Evolutionary conservation across 2,888 invertebrate genomes (phyloP).

Genomic region (Gymnosoma rotundatum): DNA sequence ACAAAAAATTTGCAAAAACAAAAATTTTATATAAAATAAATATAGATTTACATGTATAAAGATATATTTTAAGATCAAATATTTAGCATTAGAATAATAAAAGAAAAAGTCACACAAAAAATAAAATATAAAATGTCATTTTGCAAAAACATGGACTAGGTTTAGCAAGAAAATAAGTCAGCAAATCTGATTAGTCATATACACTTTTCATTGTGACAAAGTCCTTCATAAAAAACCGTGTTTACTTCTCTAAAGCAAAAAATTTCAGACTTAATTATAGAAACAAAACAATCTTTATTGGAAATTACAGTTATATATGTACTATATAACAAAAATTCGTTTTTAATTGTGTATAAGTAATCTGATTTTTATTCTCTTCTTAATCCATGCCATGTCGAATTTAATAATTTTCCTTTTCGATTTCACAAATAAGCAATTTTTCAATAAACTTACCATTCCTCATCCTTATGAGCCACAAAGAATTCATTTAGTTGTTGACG

Average conservation of each 20-base stretch:
- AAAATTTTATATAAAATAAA: slow-evolving; percentile 39
- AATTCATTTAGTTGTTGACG: slow-evolving; percentile 98
- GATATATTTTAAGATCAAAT: not conserved
- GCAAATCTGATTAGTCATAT: not conserved
- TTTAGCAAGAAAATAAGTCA: not conserved
- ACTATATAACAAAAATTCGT: too few relatives aligned
- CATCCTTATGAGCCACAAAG: slow-evolving; percentile 99
- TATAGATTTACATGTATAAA: slow-evolving; percentile 15
- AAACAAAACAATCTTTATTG: too few relatives aligned
- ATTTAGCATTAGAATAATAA: not conserved
- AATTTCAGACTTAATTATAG: too few relatives aligned
- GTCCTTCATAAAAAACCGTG: too few relatives aligned
- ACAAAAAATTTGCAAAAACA: slow-evolving; percentile 72
- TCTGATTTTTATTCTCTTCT: not conserved
- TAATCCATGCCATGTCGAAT: slow-evolving; percentile 26
- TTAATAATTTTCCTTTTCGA: slow-evolving; percentile 10
- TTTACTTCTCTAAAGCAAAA: too few relatives aligned
- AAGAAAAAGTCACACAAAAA: slow-evolving; percentile 4
- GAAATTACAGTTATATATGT: too few relatives aligned
- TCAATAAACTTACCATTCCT: slow-evolving; percentile 94
- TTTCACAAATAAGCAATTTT: not conserved
- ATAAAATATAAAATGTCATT: slow-evolving; percentile 9
- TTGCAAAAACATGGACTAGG: slow-evolving; percentile 20
- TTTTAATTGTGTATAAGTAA: too few relatives aligned
- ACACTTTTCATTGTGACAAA: not conserved